These are phyloP conservation scores for Calliphora vicina DNA, from an alignment of 1,140 invertebrate genomes.

Conservation along the genomic window DNA sequence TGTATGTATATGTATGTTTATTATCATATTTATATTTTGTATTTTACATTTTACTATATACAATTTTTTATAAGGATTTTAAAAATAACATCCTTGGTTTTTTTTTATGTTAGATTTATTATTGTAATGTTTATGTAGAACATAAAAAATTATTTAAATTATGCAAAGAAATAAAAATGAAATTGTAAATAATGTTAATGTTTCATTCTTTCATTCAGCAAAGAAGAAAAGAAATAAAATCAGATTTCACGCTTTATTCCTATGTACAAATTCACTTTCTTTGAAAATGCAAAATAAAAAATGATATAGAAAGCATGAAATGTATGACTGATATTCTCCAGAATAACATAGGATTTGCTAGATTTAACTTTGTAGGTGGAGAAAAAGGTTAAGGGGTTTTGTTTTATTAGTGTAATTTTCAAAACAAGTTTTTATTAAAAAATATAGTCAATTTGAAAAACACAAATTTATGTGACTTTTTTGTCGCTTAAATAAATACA, in stretches of 20 bases:
- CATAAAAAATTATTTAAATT: constrained; percentile 32
- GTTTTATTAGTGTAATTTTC: no score
- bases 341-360: not conserved
- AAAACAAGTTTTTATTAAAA: no score
- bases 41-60: not conserved
- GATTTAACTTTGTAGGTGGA: not conserved
- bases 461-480: no score
- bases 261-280: not conserved
- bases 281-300: not conserved
- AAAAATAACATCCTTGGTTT: not conserved
- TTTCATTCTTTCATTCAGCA: not conserved
- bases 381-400: no score
- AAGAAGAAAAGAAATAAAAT: no score
- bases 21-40: not conserved
- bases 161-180: constrained; percentile 21
- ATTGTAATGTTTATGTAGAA: constrained; percentile 20
- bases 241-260: not conserved
- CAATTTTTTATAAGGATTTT: no score
- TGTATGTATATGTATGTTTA: not conserved
- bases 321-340: not conserved
- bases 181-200: constrained; percentile 22
- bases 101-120: constrained; percentile 25
- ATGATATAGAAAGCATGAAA: constrained; percentile 8
- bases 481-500: no score
- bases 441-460: no score